Base-by-base conservation (phyloP, 2,113 vertebrate genomes). In the Columba janthina region DNA sequence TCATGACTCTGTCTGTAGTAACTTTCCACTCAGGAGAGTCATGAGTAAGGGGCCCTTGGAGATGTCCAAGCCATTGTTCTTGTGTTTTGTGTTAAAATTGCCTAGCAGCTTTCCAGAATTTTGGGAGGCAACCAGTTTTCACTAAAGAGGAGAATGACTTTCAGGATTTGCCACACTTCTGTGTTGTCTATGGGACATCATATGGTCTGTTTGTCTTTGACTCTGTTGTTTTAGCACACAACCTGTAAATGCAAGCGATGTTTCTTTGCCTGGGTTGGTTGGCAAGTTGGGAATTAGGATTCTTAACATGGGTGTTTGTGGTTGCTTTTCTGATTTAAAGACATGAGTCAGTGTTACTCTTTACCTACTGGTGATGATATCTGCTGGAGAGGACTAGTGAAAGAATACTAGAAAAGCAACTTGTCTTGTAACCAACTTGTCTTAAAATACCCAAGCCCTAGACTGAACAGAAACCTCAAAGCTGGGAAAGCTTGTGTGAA, bases 311-410 rank as follows among this genome's bases (percentile, higher is more conserved):
- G 62, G 24, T 81, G 61, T 81, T 88, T 88, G 73, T 75, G 58
- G 54, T 67, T 95, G n/a, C 56, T 90, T 93, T 81, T 72, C 61
- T 84, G 76, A 60, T 89, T 75, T 87, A 62, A 64, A 96, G 61
- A 64, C 40, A 12, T 36, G 53, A 83, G 36, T 92, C 86, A 78
- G 16, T 36, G 65, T 90, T 86, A 64, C 26, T 70, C 36, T 84
- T 90, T 61, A 89, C 48, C 58, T 78, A 17, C 38, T 64, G 21
- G 21, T 71, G 65, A 75, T 90, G 31, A 6, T 83, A 80, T 7
- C 46, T 76, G 8, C 65, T 83, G 61, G 40, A 88, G 75, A 86
- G 29, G 56, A 62, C 46, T 71, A 56, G 32, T 51, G 36, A 87
- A 91, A 64, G 50, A 48, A 75, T 75, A 74, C 24, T 67, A 74